Percentiles rank a stretch among this genome's conserved stretches.
Conservation (phyloP, 2,888 invertebrate genomes). For the Hirtodrosophila histrioides region DNA sequence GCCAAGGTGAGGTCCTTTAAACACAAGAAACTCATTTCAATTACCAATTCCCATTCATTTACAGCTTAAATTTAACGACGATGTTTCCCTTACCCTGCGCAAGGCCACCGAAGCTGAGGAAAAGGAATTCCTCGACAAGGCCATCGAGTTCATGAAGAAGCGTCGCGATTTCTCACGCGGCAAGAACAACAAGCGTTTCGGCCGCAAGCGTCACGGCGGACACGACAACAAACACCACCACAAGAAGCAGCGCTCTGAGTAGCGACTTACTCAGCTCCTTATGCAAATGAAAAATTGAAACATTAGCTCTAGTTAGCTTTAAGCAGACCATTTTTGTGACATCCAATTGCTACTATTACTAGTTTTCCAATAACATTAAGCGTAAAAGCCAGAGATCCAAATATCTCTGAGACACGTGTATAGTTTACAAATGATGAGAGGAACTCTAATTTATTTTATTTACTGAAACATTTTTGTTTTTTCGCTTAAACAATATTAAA, state of each 20-base stretch:
- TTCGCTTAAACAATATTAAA: slow-evolving; percentile 35
- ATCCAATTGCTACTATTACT: slow-evolving; percentile 37
- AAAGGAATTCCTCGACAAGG: slow-evolving; percentile 87
- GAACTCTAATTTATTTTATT: slow-evolving; percentile 62
- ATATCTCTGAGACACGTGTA: slow-evolving; percentile 46
- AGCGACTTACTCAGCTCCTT: slow-evolving; percentile 18
- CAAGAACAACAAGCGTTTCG: slow-evolving; percentile 72
- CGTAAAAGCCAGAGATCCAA: slow-evolving; percentile 18
- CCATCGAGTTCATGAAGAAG: slow-evolving; percentile 87
- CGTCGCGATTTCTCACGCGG: slow-evolving; percentile 84
- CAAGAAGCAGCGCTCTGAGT: slow-evolving; percentile 70
- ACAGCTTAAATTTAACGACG: slow-evolving; percentile 83
- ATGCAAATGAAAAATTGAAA: slow-evolving; percentile 22
- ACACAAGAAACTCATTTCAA: too few relatives aligned
- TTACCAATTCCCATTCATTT: neutral
- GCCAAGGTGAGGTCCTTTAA: slow-evolving; percentile 85
- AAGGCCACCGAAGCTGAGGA: slow-evolving; percentile 90
- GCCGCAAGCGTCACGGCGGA: slow-evolving; percentile 81
- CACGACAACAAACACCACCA: slow-evolving; percentile 68
- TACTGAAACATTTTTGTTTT: slow-evolving; percentile 39
- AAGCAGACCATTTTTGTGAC: slow-evolving; percentile 46
- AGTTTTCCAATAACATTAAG: slow-evolving; percentile 49
- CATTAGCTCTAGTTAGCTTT: slow-evolving; percentile 68
- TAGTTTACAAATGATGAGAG: slow-evolving; percentile 51
- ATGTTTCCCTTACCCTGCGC: slow-evolving; percentile 86